Evolutionary conservation across 2,113 vertebrate species (phyloP), one percentile per base, ranked within the genome.

Genomic region (Paradoxurus hermaphroditus): DNA sequence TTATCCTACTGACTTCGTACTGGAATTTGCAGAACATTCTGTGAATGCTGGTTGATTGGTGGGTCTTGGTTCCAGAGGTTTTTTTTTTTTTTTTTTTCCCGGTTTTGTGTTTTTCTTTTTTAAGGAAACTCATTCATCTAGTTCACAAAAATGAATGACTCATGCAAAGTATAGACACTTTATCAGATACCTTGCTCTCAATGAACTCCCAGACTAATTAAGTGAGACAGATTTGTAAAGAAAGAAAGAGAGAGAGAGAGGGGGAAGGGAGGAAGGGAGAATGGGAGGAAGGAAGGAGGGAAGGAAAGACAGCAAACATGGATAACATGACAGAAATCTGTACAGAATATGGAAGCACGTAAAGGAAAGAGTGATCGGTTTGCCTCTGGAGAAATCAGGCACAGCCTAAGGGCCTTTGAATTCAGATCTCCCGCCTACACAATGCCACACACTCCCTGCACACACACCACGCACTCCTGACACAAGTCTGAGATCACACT

Each of bases 111-210:
- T 92, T 89, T 93, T 86, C 53, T 36, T 94, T 87, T 88, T 86
- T 86, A 95, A 88, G 53, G 46, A 89, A 89, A 83, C 77, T 44
- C 53, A 89, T 91, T 96, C 78, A 90, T 78, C 53, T 93, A 67
- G 29, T 86, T 95, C 91, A 96, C 59, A 95, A 91, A 97, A 95
- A 96, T 89, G 62, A 83, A 83, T 84, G 86, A 83, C 41, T 97
- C 72, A 62, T 72, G 31, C 63, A 68, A 62, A 78, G n/a, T 46
- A 49, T 21, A 93, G 51, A 36, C 34, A 53, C 83, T 46, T 91
- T 36, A 81, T 78, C 77, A 75, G 85, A 46, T 59, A 82, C 70
- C 44, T 87, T 70, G 53, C 39, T 56, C 53, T 96, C 86, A 21
- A 2, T 90, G 86, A 95, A 86, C 56, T 63, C 77, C 62, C 72